phyloP scores from a whole-genome alignment of 2,888 invertebrate genomes.

The Macrophya alboannulata region DNA sequence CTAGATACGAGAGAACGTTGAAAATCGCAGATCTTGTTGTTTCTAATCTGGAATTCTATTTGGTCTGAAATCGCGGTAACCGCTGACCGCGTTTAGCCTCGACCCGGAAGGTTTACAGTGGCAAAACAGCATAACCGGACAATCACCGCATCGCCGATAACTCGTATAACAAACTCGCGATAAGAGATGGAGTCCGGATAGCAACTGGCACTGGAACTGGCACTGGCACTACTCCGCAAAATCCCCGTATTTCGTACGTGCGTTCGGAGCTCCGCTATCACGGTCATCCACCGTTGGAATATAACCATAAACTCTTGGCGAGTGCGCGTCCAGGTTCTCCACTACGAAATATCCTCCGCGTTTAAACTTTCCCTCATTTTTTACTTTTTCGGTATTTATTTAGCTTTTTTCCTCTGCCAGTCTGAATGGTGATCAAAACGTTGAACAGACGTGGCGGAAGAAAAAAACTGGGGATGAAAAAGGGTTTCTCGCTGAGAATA shows the following conservation, averaged over 20 bases:
- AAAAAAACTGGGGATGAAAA: neutral
- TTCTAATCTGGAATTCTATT: conserved; percentile 13
- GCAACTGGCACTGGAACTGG: neutral
- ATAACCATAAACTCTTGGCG: conserved; percentile 48
- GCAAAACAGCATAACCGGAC: conserved; percentile 43
- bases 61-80: neutral
- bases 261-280: conserved; percentile 21
- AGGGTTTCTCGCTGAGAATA: neutral
- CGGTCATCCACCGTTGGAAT: conserved; percentile 45
- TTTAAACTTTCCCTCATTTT: neutral
- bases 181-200: conserved; percentile 49
- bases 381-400: neutral
- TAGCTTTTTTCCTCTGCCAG: neutral
- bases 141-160: conserved; percentile 53
- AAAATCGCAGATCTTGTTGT: conserved; percentile 14
- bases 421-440: neutral
- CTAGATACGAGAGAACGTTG: neutral
- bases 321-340: neutral
- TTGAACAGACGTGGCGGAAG: conserved; percentile 5
- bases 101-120: neutral
- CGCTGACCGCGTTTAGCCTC: conserved; percentile 36
- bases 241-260: conserved; percentile 50
- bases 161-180: conserved; percentile 50
- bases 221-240: conserved; percentile 31
- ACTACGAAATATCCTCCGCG: neutral